A percentile compares a stretch with the other conserved stretches of the same genome.
Evolutionary conservation across 2,113 vertebrate genomes (phyloP).

Genomic region (Mastomys coucha): DNA sequence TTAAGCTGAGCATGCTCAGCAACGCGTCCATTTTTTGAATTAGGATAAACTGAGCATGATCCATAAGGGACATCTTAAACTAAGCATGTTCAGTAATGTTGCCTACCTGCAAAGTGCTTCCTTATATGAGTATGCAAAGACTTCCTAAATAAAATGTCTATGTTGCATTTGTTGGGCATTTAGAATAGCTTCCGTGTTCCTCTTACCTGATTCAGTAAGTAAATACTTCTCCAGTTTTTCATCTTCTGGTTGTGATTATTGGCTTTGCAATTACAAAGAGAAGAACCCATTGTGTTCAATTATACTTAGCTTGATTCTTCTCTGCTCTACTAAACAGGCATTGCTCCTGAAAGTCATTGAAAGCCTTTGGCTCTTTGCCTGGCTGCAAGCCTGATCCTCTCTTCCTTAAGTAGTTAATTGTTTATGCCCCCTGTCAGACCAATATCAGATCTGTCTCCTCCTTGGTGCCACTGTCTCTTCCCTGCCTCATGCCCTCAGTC

Average conservation of each 20-base stretch:
- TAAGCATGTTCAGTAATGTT: neutral
- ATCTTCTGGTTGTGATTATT: neutral
- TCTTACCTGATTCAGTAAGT: neutral
- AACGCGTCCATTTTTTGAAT: neutral
- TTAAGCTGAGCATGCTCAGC: neutral
- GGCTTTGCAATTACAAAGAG: neutral
- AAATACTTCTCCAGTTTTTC: neutral
- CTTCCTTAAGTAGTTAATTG: neutral
- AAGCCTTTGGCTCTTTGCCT: neutral
- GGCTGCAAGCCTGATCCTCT: neutral
- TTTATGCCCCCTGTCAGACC: neutral
- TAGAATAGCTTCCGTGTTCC: neutral
- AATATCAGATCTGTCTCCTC: neutral
- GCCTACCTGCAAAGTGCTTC: neutral
- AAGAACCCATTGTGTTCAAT: neutral
- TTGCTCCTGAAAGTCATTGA: neutral
- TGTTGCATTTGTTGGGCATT: neutral
- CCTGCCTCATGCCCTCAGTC: too few relatives aligned
- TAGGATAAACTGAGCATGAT: neutral
- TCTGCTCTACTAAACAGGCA: neutral
- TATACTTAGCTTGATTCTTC: neutral
- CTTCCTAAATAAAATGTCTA: neutral
- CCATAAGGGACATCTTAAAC: neutral
- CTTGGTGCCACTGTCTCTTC: neutral
- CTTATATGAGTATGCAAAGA: neutral